Evolutionary conservation across 92 coral and sea anemone species (phyloP), one percentile per base, ranked within the genome.

Genomic region (Scolanthus callimorphus): DNA sequence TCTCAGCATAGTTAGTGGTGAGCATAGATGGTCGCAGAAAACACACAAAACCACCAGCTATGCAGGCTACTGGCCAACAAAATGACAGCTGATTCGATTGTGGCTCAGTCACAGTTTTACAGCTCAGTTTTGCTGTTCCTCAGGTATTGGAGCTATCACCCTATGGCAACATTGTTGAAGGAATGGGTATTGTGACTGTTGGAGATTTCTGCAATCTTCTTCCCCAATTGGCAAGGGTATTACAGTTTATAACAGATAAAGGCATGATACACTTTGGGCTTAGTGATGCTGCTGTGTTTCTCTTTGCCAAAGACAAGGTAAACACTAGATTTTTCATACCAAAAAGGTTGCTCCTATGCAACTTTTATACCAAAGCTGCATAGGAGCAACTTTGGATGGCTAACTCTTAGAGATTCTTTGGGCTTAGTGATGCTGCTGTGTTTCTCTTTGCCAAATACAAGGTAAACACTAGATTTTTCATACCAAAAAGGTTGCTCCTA

Each of bases 231-330:
- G 78, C 74, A 2, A 59, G 69, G 17, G 88, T 61, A 43, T 17
- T 81, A 63, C 72, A 63, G 48, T 75, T 47, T 30, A 54, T 81
- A 2, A 69, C 67, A 10, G 75, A 64, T 37, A 75, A 68, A 41
- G 45, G 49, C 9, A 29, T 76, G 8, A 28, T 75, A 17, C 88
- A 81, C 50, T 28, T 65, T 0, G 50, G 60, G 20, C 20, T 81
- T 4, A 1, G 3, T 31, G 31, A 49, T 38, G 15, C 55, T n/a
- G 55, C 76, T 21, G 19, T 81, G 21, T 81, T 61, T 69, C 47
- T 68, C 49, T 54, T 55, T 21, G 71, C 54, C 11, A 64, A 51
- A n/a, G 79, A 78, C 21, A 81, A 81, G 78, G 88, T 81, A 26
- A 15, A 13, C 20, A 34, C 8, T 34, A 6, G 41, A n/a, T n/a